Evolutionary conservation across 1,140 invertebrate genomes (phyloP), one percentile per base, ranked within the genome.

Genomic region (Phenacoccus solenopsis): DNA sequence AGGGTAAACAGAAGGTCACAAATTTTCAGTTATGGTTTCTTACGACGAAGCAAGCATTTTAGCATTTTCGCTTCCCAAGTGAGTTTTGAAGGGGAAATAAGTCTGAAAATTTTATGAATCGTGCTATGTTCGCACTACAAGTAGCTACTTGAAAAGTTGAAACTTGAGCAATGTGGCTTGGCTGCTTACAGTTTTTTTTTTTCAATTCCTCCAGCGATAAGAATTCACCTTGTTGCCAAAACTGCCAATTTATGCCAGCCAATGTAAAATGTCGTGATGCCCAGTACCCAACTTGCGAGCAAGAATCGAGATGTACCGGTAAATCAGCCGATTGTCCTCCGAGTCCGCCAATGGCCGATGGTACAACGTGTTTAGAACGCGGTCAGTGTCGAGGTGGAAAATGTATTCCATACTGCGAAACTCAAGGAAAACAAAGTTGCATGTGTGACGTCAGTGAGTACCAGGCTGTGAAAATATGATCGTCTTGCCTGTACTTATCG

Each of bases 351-450:
- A 90, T 94, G 85, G 84, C 86, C 27, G 90, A 95, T 80, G 88
- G 88, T 22, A 93, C 92, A 13, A 84, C 85, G 72, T 96, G 94
- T 76, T 83, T 93, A 61, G 93, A 96, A 78, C 86, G 90, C 72
- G 94, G 94, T 0, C 87, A 91, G 76, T 96, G 94, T 76, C 82
- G 86, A 28, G 82, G 83, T 74, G 94, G 94, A 32, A 88, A 90
- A 77, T 97, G 94, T 79, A 84, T 94, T 73, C 91, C 93, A 1
- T 96, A 91, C 78, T 97, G 94, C 79, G 93, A 96, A 81, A 94
- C 90, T 1, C 90, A 93, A 77, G 91, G 90, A 35, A 81, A 90
- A 74, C 90, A 93, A 77, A 94, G 92, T 78, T 96, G 94, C 81
- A 94, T 96, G 90, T 97, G 94, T 80, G 93, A 96, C 77, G 90